Evolutionary conservation across 1,140 invertebrate species (phyloP).

Genomic region (silkworm (Bombyx mori)): ASM3026992v2 NC_085119.1:11318501-11319000

Average conservation of each 20-base stretch:
- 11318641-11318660: conserved; percentile 28
- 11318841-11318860: conserved; percentile 35
- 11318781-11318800: conserved; percentile 31
- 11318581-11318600: conserved; percentile 24
- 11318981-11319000: conserved; percentile 24
- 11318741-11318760: conserved; percentile 29
- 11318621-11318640: conserved; percentile 23
- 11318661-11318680: conserved; percentile 36
- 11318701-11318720: conserved; percentile 31
- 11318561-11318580: conserved; percentile 31
- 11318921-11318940: conserved; percentile 38
- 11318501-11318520: neutral
- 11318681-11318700: conserved; percentile 39
- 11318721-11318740: conserved; percentile 25
- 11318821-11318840: conserved; percentile 33
- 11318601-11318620: conserved; percentile 32
- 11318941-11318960: conserved; percentile 43
- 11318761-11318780: conserved; percentile 36
- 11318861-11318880: conserved; percentile 28
- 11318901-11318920: conserved; percentile 41
- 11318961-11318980: conserved; percentile 24
- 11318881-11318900: conserved; percentile 16
- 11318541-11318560: conserved; percentile 31
- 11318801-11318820: conserved; percentile 30
- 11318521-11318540: conserved; percentile 17